phyloP scores from a whole-genome alignment of 2,113 vertebrate genomes.

The Albula goreensis region DNA sequence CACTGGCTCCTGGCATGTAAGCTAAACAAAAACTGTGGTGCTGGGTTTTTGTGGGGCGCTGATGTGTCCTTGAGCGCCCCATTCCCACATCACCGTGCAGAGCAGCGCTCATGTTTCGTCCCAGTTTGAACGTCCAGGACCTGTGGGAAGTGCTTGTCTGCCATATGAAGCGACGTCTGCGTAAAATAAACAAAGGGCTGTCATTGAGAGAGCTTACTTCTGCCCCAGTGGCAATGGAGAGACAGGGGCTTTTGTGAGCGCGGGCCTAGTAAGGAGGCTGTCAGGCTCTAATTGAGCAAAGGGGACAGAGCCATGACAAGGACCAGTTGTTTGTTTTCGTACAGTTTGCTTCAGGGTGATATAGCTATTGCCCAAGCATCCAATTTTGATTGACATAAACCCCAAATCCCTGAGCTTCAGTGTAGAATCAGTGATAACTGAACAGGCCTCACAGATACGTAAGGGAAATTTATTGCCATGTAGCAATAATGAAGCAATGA shows the following conservation, averaged over 20 bases:
- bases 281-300: slow-evolving; percentile 16
- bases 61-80: neutral
- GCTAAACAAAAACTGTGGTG: no score
- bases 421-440: neutral
- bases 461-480: no score
- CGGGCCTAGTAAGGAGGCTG: neutral
- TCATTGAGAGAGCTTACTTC: slow-evolving; percentile 31
- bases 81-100: neutral
- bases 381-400: neutral
- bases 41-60: neutral
- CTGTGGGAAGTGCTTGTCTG: neutral
- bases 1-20: neutral
- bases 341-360: slow-evolving; percentile 11
- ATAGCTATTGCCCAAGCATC: neutral
- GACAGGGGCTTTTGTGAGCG: slow-evolving; percentile 10
- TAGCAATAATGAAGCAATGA: neutral
- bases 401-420: neutral
- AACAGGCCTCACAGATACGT: neutral
- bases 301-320: slow-evolving; percentile 3
- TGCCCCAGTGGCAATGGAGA: slow-evolving; percentile 22
- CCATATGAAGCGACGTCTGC: slow-evolving; percentile 16
- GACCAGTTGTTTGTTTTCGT: slow-evolving; percentile 19
- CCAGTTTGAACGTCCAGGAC: neutral
- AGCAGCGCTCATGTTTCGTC: neutral
- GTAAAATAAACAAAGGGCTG: slow-evolving; percentile 32